Base-by-base conservation (phyloP, 2,113 vertebrate species). In the Phoenicopterus ruber region DNA sequence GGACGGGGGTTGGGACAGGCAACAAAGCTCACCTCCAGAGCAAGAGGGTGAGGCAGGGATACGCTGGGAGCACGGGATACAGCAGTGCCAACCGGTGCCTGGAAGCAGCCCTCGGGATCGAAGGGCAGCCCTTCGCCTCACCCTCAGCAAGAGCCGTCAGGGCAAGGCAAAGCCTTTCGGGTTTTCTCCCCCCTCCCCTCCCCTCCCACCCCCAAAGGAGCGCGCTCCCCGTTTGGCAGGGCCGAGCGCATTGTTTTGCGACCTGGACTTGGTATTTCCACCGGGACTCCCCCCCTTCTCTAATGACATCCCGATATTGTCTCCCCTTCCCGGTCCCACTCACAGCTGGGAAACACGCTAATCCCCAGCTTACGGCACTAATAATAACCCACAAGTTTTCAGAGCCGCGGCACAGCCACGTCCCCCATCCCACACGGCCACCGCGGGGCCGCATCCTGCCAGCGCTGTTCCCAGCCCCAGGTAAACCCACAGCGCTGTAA, bases 281-380 rank as follows among this genome's bases (percentile, higher is more conserved):
- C 89, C 58, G 96, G 93, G 94, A 92, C 44, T 66, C 67, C 88
- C 93, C 92, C 90, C 63, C 93, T 93, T 47, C 90, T 86, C 92
- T 83, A 97, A 97, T 92, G 94, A 97, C 95, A 97, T 96, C 97
- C 94, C 94, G 83, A 95, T 74, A 97, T 97, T 97, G 92, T 96
- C 96, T 94, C 94, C 97, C 90, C 94, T 96, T 96, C 97, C 97
- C 84, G 94, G 70, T 66, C 87, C 93, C 18, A 6, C 90, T 90
- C 84, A n/a, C 96, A 97, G 96, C 97, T 96, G 97, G 95, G 94
- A 82, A 95, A 94, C 77, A 38, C 5, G 73, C 97, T 94, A 94
- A 94, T 79, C 95, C 94, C 70, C 63, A n/a, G 83, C 73, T 54
- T 8, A 38, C 29, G 4, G 88, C 91, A 31, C 96, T 80, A 95